These are phyloP conservation scores for Hemichromis elongatus DNA, from an alignment of 2,113 vertebrate genomes.

Conservation along the genomic window DNA sequence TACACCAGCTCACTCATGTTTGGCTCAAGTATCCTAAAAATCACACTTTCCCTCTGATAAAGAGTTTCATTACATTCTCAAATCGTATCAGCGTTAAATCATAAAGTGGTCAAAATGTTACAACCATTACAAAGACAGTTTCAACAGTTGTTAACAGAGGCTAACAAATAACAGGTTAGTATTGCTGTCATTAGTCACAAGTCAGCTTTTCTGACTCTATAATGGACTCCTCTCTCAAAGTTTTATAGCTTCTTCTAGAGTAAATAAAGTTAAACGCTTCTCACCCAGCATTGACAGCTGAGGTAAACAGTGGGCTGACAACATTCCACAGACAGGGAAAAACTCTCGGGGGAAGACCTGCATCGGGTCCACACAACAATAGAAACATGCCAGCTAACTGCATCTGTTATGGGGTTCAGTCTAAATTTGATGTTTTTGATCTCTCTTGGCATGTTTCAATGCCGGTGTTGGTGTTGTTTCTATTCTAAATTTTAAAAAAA, in stretches of 20 bases:
- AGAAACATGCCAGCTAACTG: neutral
- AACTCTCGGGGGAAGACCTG: too few species aligned
- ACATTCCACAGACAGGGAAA: neutral
- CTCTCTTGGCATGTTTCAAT: neutral
- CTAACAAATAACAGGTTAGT: neutral
- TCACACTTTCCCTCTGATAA: neutral
- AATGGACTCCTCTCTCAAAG: neutral
- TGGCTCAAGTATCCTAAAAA: neutral
- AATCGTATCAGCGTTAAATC: neutral
- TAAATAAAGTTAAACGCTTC: neutral
- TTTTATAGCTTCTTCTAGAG: neutral
- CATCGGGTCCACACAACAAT: neutral
- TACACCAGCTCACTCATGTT: neutral
- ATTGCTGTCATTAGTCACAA: neutral
- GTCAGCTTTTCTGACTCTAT: rapidly evolving
- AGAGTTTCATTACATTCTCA: neutral
- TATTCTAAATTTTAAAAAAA: neutral
- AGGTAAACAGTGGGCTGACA: neutral
- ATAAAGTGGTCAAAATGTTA: neutral
- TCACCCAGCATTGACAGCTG: neutral
- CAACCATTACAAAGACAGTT: neutral
- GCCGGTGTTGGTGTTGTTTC: neutral
- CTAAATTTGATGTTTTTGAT: neutral
- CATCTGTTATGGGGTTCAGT: neutral
- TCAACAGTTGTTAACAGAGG: neutral